A percentile compares a stretch with the other conserved stretches of the same genome.
Conservation (phyloP, 2,113 vertebrate genomes). For the Nerophis lumbriciformis region DNA sequence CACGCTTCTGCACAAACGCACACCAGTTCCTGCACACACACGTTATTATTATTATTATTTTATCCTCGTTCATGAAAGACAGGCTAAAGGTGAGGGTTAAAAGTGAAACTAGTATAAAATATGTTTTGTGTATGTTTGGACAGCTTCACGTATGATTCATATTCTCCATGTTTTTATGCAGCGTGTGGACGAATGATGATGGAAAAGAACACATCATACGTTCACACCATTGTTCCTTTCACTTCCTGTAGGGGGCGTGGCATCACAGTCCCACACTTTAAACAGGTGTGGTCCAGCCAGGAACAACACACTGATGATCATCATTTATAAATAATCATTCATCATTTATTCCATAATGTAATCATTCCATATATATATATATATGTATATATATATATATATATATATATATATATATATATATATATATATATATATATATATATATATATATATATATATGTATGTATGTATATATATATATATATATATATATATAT, state of each 20-base stretch:
- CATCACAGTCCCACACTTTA: not conserved
- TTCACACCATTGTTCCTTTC: slow-evolving; percentile 2
- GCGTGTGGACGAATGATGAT: not conserved
- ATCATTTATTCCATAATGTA: not conserved
- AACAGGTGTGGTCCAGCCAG: no score
- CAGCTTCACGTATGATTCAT: not conserved
- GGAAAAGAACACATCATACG: not conserved
- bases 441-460: no score
- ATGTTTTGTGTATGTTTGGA: not conserved
- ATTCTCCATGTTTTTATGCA: not conserved
- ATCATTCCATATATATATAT: not conserved
- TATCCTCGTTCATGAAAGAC: not conserved
- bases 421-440: no score
- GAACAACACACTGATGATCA: not conserved
- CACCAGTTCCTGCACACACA: slow-evolving; percentile 8
- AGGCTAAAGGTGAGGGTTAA: no score
- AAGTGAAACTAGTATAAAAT: no score
- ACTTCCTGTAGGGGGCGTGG: slow-evolving; percentile 2
- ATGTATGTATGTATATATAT: no score
- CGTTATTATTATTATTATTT: not conserved
- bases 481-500: no score
- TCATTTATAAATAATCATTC: not conserved
- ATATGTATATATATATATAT: no score
- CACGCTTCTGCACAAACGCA: slow-evolving; percentile 2
- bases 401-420: no score